These are phyloP conservation scores for Brachystomella parvula DNA, from an alignment of 1,140 invertebrate species.

Conservation along the genomic window DNA sequence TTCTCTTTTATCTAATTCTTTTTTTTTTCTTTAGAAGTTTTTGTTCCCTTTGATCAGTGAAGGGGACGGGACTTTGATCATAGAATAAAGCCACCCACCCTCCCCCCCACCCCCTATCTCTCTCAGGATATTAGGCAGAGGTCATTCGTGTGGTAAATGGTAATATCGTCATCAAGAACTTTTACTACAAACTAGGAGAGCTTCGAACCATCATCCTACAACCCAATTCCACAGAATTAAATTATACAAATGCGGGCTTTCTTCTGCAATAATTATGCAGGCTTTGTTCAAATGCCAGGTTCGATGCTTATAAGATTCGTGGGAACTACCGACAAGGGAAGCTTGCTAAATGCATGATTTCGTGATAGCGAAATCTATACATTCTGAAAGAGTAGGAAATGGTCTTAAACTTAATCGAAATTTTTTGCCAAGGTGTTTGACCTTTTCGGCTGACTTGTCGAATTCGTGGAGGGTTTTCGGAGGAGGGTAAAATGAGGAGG, in stretches of 20 bases:
- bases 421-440: no score
- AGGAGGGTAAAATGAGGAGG: no score
- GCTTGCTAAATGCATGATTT: no score
- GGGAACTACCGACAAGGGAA: no score
- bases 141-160: conserved; percentile 36
- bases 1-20: conserved; percentile 10
- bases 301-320: no score
- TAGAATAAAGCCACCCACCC: conserved; percentile 25
- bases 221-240: not conserved
- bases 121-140: conserved; percentile 32
- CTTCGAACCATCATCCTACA: not conserved
- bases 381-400: no score
- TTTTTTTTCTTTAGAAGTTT: conserved; percentile 13
- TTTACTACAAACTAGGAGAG: no score
- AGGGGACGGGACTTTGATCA: conserved; percentile 33
- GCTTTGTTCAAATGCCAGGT: not conserved
- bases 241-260: not conserved
- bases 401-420: no score
- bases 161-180: conserved; percentile 33
- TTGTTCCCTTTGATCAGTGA: conserved; percentile 35
- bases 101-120: no score
- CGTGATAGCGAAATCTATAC: no score
- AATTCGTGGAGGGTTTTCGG: no score
- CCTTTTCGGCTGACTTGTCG: no score
- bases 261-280: not conserved